Evolutionary conservation across 2,888 invertebrate genomes (phyloP), one percentile per base, ranked within the genome.

Genomic region (Philereme vetulata): DNA sequence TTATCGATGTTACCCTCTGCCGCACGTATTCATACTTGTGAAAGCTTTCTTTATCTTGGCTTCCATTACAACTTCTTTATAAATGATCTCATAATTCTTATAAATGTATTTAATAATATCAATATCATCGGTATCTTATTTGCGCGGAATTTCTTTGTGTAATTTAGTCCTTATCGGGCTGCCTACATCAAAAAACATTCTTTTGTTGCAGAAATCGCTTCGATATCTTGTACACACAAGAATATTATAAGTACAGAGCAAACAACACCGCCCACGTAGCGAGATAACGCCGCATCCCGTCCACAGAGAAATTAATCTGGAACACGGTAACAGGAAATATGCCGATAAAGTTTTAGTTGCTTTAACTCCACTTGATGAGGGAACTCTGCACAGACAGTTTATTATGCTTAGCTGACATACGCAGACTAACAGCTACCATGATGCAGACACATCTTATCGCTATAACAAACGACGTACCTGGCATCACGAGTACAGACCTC

Each of bases 201-300:
- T 81, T 80, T 90, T 90, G 88, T 92, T 92, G 80, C 90, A 91
- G 91, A 90, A 83, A 86, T 87, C 82, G 81, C 85, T 88, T 80
- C 77, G 71, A 85, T 88, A 88, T 86, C 90, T 90, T 87, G 86
- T 84, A 77, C 77, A 84, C 73, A 86, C 87, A 90, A 90, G 88
- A 86, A 83, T 83, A 86, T 86, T 86, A 82, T 78, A 86, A 87
- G 88, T 84, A 81, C 76, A 80, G 76, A 83, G 80, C 84, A 85
- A 87, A 86, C 84, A 84, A 65, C 78, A 73, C 87, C 89, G 81
- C 87, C 88, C 87, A 89, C 88, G 82, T 78, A 70, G 83, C 66
- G 64, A 79, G 88, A 87, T 88, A 89, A 85, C 84, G 74, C 76
- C 76, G 80, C 85, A 83, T 87, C 88, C 84, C 85, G 85, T 83